phyloP scores from a whole-genome alignment of 2,888 invertebrate genomes.

The Aethes cnicana region DNA sequence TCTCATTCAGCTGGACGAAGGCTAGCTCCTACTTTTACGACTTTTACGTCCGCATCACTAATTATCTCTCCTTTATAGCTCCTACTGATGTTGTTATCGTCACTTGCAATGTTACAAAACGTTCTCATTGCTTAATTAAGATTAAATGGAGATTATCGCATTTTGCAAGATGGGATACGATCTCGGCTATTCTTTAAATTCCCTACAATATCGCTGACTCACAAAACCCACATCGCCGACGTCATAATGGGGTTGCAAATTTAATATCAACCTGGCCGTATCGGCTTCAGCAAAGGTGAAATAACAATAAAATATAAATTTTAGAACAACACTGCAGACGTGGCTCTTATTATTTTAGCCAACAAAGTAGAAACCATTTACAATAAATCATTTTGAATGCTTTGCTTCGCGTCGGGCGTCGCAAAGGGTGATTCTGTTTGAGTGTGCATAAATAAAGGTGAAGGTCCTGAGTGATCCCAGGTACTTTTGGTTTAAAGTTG shows the following conservation, averaged over 20 bases:
- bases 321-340: constrained; percentile 73
- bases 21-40: constrained; percentile 47
- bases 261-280: constrained; percentile 53
- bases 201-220: constrained; percentile 46
- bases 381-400: constrained; percentile 83
- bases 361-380: constrained; percentile 83
- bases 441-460: constrained; percentile 81
- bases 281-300: constrained; percentile 63
- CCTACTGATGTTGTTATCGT: neutral
- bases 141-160: neutral
- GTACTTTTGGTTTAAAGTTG: constrained; percentile 56
- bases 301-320: constrained; percentile 74
- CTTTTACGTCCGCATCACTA: constrained; percentile 26
- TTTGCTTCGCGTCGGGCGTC: constrained; percentile 77
- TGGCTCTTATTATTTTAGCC: constrained; percentile 80
- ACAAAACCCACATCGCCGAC: constrained; percentile 44
- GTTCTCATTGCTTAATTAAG: neutral
- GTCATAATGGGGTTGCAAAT: constrained; percentile 64
- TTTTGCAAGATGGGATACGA: neutral
- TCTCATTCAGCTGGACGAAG: constrained; percentile 66
- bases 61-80: constrained; percentile 7
- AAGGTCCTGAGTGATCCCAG: constrained; percentile 76
- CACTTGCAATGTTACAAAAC: neutral
- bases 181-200: neutral
- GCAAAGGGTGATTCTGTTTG: constrained; percentile 81